Base-by-base conservation (phyloP, 2,113 vertebrate genomes). In the Pseudorasbora parva region DNA sequence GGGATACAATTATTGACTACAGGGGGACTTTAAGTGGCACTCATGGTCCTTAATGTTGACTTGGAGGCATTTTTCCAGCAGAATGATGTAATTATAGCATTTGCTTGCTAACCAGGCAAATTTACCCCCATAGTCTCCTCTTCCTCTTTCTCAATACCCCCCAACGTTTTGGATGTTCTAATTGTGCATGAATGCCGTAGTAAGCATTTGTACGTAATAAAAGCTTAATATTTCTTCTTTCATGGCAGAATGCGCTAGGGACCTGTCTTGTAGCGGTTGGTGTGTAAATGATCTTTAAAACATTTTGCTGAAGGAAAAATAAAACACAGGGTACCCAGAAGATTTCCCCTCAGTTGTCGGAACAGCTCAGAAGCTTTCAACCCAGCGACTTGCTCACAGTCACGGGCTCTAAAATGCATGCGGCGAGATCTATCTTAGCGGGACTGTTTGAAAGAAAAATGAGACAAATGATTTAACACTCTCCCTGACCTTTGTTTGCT, bases 401-500 rank as follows among this genome's bases (percentile, higher is more conserved):
- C 72, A 77, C 68, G 27, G 78, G 49, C 81, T 82, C 21, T 47
- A 82, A 78, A 84, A 43, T 15, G 19, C 56, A 82, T 59, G 64
- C 41, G 45, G 73, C 33, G 77, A 78, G 82, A 84, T 86, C 25
- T 57, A 66, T 84, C 84, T 14, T 66, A 85, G 72, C 77, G 45
- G 4, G 64, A 19, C 81, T 71, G 87, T 86, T 86, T 78, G 59
- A 83, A 81, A 81, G 57, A 64, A 79, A 56, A 86, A 85, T 79
- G 80, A 85, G 78, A 90, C 86, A 85, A 86, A 89, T 88, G 57
- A 91, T 91, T 89, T 89, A 88, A 91, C 87, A 87, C 90, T 88
- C 83, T 87, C 74, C 75, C 82, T 88, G 89, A 90, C 88, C 88
- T 90, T 88, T 89, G 88, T 88, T 90, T 89, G 90, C 89, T 88